Evolutionary conservation across 2,888 invertebrate species (phyloP).

Genomic region (Ochropleura leucogaster): DNA sequence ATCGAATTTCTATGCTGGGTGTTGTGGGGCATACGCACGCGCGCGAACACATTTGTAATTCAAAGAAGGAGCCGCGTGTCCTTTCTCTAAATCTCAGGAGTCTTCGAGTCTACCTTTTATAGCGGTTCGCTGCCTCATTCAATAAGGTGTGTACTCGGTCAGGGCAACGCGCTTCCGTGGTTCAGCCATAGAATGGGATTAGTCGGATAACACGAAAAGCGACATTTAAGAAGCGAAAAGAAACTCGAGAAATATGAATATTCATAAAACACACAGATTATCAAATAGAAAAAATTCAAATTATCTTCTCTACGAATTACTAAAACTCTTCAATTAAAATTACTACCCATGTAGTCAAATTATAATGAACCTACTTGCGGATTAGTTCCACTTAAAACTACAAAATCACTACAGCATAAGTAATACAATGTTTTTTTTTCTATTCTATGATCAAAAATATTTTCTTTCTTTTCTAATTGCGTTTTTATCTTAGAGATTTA

Average conservation of each 20-base stretch:
- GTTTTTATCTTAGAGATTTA: constrained; percentile 64
- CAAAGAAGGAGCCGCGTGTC: constrained; percentile 78
- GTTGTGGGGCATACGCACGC: constrained; percentile 76
- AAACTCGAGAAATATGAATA: constrained; percentile 75
- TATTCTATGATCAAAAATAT: constrained; percentile 79
- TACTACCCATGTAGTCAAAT: constrained; percentile 82
- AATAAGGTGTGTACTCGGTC: constrained; percentile 63
- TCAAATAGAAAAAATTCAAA: constrained; percentile 67
- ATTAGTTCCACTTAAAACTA: constrained; percentile 81
- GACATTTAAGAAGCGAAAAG: constrained; percentile 84
- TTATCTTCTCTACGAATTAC: constrained; percentile 78
- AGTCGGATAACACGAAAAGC: constrained; percentile 85
- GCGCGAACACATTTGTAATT: constrained; percentile 81
- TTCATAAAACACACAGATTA: constrained; percentile 77
- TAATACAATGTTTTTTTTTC: constrained; percentile 72
- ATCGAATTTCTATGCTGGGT: constrained; percentile 84
- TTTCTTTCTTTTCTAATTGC: constrained; percentile 74
- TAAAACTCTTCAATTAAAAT: constrained; percentile 68
- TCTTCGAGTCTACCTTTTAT: constrained; percentile 72
- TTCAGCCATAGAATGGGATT: constrained; percentile 86
- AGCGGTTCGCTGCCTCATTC: constrained; percentile 67
- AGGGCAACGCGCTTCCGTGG: constrained; percentile 69
- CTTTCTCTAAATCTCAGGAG: constrained; percentile 76
- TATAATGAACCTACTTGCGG: constrained; percentile 75
- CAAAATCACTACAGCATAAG: constrained; percentile 79